Base-by-base conservation (phyloP, 2,888 invertebrate genomes). In the Panzeria rudis region DNA sequence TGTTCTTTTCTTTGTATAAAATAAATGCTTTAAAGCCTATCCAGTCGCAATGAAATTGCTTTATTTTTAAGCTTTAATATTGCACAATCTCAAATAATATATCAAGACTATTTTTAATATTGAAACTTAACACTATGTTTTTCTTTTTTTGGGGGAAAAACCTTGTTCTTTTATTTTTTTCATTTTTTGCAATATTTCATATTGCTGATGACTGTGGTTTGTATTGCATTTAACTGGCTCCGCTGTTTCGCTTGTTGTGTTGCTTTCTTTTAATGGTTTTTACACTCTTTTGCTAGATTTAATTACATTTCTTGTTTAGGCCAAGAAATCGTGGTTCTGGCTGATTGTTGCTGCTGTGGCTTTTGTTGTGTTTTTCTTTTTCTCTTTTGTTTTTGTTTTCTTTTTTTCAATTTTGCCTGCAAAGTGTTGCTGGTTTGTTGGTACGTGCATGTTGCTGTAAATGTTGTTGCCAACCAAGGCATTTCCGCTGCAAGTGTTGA, bases 281-380 rank as follows among this genome's bases (percentile, higher is more conserved):
- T 64, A 35, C 52, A 47, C 50, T 73, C 50, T 56, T 76, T 75
- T 71, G 41, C 69, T 64, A 62, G 68, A 85, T 85, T 85, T 82
- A 85, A 85, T 85, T 85, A 82, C 85, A 82, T 85, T 85, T 85
- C 85, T 82, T 82, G 78, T 82, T 84, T 75, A 85, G 85, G 82
- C 85, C 85, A 82, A 85, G 73, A 78, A 56, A 75, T 29, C 38
- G 73, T 66, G 85, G 78, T 71, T 75, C 62, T 52, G 76, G 68
- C 29, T 84, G 72, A 73, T 80, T 73, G 66, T 59, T 80, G 66
- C 79, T 66, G 80, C 23, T 80, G 72, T 47, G 56, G 66, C 17
- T 73, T 50, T 64, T 56, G 20, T 35, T 66, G n/a, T 23, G 15
- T 68, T 77, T 77, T 35, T 13, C 35, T 6, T n/a, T n/a, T n/a